Evolutionary conservation across 2,888 invertebrate species (phyloP).

Genomic region (Creontiades dilutus): DNA sequence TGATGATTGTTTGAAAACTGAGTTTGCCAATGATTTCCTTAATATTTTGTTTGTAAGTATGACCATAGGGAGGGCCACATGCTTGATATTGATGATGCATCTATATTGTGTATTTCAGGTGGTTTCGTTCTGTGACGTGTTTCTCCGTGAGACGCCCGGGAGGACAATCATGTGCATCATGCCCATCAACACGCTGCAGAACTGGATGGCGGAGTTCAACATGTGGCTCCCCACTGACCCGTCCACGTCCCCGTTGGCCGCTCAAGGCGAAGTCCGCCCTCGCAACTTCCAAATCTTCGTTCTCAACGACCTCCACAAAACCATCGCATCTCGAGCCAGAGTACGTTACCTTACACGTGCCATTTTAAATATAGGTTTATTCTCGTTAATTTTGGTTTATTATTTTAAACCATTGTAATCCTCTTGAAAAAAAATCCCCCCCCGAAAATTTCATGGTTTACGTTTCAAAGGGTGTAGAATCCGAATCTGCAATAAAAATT

Average conservation of each 20-base stretch:
- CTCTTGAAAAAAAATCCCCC: too few species aligned
- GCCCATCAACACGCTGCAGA: constrained; percentile 98
- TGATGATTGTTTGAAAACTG: too few species aligned
- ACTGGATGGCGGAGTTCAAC: constrained; percentile 95
- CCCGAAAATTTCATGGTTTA: too few species aligned
- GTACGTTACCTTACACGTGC: constrained; percentile 81
- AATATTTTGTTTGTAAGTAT: too few species aligned
- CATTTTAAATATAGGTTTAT: neutral
- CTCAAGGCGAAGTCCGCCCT: constrained; percentile 85
- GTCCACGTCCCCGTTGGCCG: constrained; percentile 80
- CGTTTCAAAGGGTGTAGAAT: too few species aligned
- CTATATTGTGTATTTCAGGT: constrained; percentile 83
- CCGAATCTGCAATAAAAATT: too few species aligned
- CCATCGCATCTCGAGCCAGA: constrained; percentile 90
- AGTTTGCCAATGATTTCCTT: too few species aligned
- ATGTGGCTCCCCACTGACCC: constrained; percentile 94
- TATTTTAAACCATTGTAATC: too few species aligned
- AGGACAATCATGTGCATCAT: constrained; percentile 96
- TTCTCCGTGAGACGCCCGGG: constrained; percentile 92
- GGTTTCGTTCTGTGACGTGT: constrained; percentile 97
- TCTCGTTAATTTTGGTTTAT: too few species aligned
- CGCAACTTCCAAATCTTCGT: constrained; percentile 93
- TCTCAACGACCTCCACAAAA: constrained; percentile 96
- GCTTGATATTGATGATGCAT: too few species aligned
- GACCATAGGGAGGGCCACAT: too few species aligned